A percentile compares a stretch with the other conserved stretches of the same genome.
Evolutionary conservation across 1,140 invertebrate species (phyloP).

Genomic region (Mercenaria mercenaria): DNA sequence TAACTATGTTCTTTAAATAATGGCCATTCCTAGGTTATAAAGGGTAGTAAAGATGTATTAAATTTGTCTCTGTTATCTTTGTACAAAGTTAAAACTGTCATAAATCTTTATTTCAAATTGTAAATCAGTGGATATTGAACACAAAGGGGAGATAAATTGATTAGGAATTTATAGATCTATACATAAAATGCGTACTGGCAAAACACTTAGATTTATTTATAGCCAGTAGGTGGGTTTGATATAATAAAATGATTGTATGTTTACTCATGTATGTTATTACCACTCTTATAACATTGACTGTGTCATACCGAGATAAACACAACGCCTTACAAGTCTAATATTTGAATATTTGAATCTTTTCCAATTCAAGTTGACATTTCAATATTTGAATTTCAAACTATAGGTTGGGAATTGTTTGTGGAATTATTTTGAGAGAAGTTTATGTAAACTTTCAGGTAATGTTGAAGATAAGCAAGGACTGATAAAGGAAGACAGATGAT

Average conservation of each 20-base stretch:
- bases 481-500: background rate
- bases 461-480: background rate
- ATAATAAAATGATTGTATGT: background rate
- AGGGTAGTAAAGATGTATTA: too few species aligned
- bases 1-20: too few species aligned
- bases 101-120: too few species aligned
- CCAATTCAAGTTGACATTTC: constrained; percentile 2
- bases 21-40: too few species aligned
- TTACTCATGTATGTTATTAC: constrained; percentile 15
- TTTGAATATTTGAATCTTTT: background rate
- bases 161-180: background rate
- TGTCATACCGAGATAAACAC: constrained; percentile 5
- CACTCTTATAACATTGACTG: background rate
- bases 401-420: background rate
- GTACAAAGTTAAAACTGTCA: too few species aligned
- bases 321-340: background rate
- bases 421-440: background rate
- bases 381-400: constrained; percentile 1
- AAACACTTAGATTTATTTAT: background rate
- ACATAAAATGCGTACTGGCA: background rate
- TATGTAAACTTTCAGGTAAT: constrained; percentile 17
- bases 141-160: background rate
- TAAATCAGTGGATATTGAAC: too few species aligned
- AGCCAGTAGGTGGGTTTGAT: background rate
- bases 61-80: too few species aligned